Evolutionary conservation across 2,888 invertebrate genomes (phyloP).

Genomic region (Drosophila hamatofila): DNA sequence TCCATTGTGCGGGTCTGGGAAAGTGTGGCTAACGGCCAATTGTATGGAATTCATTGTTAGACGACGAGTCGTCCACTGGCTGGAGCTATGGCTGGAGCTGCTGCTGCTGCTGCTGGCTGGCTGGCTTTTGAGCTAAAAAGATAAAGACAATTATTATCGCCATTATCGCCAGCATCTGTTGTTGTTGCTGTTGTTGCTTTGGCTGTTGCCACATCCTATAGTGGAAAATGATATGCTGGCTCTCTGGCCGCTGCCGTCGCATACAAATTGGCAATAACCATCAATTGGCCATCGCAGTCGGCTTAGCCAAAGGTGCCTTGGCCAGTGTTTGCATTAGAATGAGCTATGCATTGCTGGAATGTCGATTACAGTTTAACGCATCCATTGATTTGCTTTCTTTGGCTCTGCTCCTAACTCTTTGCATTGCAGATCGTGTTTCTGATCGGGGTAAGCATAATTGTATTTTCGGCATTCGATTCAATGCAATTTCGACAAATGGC

Average conservation of each 20-base stretch:
- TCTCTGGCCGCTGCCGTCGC: constrained; percentile 35
- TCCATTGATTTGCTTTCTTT: constrained; percentile 65
- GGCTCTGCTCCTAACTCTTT: constrained; percentile 28
- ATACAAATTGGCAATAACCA: constrained; percentile 81
- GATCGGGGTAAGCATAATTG: constrained; percentile 68
- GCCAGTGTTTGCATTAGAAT: constrained; percentile 74
- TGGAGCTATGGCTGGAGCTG: constrained; percentile 18
- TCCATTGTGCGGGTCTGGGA: constrained; percentile 75
- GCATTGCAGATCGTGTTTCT: constrained; percentile 66
- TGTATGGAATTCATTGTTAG: constrained; percentile 64
- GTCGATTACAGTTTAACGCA: constrained; percentile 70
- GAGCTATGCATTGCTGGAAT: constrained; percentile 69
- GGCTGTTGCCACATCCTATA: constrained; percentile 49
- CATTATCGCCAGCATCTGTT: constrained; percentile 77
- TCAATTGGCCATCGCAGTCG: constrained; percentile 67
- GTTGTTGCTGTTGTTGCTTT: constrained; percentile 35
- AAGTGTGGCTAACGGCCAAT: constrained; percentile 67
- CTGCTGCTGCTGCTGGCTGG: constrained; percentile 36
- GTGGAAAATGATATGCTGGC: constrained; percentile 72
- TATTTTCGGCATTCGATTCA: constrained; percentile 71
- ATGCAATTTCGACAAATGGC: constrained; percentile 73
- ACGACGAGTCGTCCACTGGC: constrained; percentile 16
- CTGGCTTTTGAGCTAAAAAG: constrained; percentile 67
- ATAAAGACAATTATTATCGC: constrained; percentile 81
- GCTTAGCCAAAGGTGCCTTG: constrained; percentile 49